A percentile compares a stretch with the other conserved stretches of the same genome.
Conservation (phyloP, 2,113 vertebrate genomes). For the Montifringilla adamsi region DNA sequence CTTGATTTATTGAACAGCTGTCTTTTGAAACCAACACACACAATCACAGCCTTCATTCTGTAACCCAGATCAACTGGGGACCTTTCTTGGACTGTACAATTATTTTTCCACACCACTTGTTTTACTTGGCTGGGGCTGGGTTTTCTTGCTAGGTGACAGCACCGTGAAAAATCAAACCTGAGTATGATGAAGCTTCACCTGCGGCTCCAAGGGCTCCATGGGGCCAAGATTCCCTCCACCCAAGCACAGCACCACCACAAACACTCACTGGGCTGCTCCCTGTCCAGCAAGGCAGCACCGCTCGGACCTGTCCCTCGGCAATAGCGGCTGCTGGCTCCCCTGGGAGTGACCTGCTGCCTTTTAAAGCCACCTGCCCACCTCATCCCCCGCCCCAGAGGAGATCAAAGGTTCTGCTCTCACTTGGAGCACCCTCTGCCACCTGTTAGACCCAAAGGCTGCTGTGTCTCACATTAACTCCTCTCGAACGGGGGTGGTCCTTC, state of each 20-base stretch:
- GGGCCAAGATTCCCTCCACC: not conserved
- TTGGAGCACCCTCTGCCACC: not conserved
- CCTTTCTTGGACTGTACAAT: not conserved
- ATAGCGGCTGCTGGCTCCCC: not conserved
- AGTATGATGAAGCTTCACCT: not conserved
- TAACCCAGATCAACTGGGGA: not conserved
- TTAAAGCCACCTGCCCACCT: not conserved
- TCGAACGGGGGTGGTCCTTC: not conserved
- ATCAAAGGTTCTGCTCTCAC: conserved; percentile 8
- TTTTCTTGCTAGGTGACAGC: not conserved
- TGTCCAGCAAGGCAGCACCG: fast-evolving
- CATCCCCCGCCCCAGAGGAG: not conserved
- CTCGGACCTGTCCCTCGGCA: fast-evolving
- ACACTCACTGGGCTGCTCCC: not conserved
- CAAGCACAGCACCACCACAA: not conserved
- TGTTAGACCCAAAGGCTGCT: not conserved
- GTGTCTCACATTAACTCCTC: not conserved
- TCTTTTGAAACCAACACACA: not conserved
- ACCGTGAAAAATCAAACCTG: not conserved
- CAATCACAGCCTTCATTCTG: not conserved
- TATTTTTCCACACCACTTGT: not conserved
- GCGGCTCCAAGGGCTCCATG: not conserved
- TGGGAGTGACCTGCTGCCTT: not conserved
- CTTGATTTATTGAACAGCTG: not conserved
- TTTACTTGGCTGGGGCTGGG: not conserved